Evolutionary conservation across 1,140 invertebrate genomes (phyloP), one percentile per base, ranked within the genome.

Genomic region (Sinonovacula constricta): DNA sequence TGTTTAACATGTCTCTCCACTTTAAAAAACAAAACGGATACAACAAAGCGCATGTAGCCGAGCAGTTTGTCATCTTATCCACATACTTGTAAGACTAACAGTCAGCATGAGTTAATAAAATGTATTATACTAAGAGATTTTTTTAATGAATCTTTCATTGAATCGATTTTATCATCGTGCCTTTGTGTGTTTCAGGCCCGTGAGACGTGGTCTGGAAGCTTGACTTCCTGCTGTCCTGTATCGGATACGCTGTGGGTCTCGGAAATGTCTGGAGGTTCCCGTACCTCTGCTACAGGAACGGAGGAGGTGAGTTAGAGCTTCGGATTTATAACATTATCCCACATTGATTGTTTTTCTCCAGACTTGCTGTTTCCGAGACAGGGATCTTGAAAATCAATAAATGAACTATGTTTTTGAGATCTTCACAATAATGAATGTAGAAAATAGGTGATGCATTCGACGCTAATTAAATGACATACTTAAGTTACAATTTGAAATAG

Each of bases 401-500:
- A n/a, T 34, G 4, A 39, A 1, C 33, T n/a, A n/a, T 30, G 15
- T 15, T 18, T 36, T 36, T 65, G 10, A 65, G 14, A n/a, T 2
- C 24, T 14, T 28, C 31, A 57, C 10, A 18, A 62, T 31, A 31
- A n/a, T 31, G 26, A 30, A 28, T n/a, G 26, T 30, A 60, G 26
- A 30, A 60, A 30, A 31, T 26, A 31, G 0, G 3, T n/a, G 33
- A 24, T 12, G 0, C 18, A 31, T 63, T 18, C 12, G 18, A 36
- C 53, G 18, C 4, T 49, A 15, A n/a, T 49, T 93, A 22, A 91
- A 93, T 78, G 92, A 93, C 15, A 88, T 91, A 39, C 92, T 92
- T 0, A 80, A 91, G 34, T 93, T 92, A 84, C 92, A 91, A 78
- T 69, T 92, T 33, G 92, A 93, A 69, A 54, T 92, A 15, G 83